Conservation (phyloP, 2,113 vertebrate genomes). For the Ranitomeya variabilis region DNA sequence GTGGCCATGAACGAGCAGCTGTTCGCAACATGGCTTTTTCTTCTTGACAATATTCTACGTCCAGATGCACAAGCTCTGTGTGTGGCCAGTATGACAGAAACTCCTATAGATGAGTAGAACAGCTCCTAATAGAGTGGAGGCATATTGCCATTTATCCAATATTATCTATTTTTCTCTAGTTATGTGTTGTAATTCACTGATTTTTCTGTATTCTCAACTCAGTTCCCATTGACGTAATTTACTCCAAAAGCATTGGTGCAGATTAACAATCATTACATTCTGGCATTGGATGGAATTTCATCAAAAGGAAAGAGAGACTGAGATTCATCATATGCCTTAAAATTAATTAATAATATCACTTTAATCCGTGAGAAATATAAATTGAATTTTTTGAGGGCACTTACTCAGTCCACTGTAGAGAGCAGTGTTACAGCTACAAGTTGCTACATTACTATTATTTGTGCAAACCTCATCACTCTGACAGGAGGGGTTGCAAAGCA, state of each 20-base stretch:
- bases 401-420: slow-evolving; percentile 27
- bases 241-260: neutral
- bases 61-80: too few relatives aligned
- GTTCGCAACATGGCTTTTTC: too few relatives aligned
- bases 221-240: neutral
- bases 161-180: neutral
- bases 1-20: too few relatives aligned
- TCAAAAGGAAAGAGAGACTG: too few relatives aligned
- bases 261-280: neutral
- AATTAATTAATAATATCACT: neutral
- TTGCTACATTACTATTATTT: slow-evolving; percentile 1
- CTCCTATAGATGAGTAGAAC: too few relatives aligned
- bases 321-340: too few relatives aligned
- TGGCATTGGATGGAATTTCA: neutral
- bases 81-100: too few relatives aligned
- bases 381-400: neutral
- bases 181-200: too few relatives aligned
- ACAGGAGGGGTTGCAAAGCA: slow-evolving; percentile 30
- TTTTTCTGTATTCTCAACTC: neutral
- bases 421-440: slow-evolving; percentile 35
- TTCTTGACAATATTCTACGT: too few relatives aligned
- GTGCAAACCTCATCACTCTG: neutral
- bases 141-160: neutral
- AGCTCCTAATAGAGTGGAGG: too few relatives aligned
- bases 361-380: neutral